Base-by-base conservation (phyloP, 2,888 invertebrate genomes). In the Gymnocheta viridis region DNA sequence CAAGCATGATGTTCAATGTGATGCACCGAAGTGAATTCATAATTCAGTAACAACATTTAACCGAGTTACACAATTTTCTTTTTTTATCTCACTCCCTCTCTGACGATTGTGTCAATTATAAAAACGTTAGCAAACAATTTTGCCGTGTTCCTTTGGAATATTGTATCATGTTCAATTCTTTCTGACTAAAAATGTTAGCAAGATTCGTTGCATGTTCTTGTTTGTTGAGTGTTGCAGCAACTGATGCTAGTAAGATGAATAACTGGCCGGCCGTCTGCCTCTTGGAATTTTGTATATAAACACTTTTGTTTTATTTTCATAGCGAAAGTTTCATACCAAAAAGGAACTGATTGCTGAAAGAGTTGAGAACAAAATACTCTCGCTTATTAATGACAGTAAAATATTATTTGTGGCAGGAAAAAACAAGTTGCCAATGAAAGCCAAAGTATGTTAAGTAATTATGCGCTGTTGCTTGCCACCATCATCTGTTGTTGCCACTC, bases 401-500 rank as follows among this genome's bases (percentile, higher is more conserved):
- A 54, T 38, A 44, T 17, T 60, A 47, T 72, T 44, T 56, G 19
- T 56, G 19, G 29, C 10, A n/a, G 77, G 22, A 17, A 17, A n/a
- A 73, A 84, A 81, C 77, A 62, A 69, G 84, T 73, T 77, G 62
- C 27, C 49, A 81, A 81, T 67, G 73, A 84, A 84, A 84, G 67
- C 19, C 77, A 84, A 84, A 77, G 83, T 80, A 32, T 67, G 67
- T 80, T 80, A 56, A 80, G 72, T 67, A 72, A 81, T 67, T 54
- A 77, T 49, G 38, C 47, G 80, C 60, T 35, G 22, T 3, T 29
- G 22, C 14, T 62, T 19, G n/a, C 22, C 19, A 6, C 2, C 22
- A 19, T 22, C 12, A 58, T 24, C 5, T 27, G 7, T 14, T 9
- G 19, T 24, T 27, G 14, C 7, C 5, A 5, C 17, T 4, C 14